These are phyloP conservation scores for Polydesmus complanatus DNA, from an alignment of 2,888 invertebrate species.

Conservation along the genomic window DNA sequence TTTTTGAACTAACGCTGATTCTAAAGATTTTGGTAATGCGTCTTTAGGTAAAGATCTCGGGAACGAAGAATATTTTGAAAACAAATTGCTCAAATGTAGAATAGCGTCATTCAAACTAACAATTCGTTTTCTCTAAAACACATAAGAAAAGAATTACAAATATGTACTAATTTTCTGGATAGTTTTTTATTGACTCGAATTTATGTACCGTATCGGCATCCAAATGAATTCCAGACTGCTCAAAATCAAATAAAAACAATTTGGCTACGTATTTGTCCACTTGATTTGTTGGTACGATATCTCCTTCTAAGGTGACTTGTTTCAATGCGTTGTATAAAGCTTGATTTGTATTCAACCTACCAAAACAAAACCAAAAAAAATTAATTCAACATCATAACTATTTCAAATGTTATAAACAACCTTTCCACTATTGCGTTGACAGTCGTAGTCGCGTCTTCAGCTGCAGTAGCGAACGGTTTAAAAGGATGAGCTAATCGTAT, in stretches of 20 bases:
- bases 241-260: conserved; percentile 78
- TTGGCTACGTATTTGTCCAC: conserved; percentile 75
- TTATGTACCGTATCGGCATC: conserved; percentile 43
- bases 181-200: neutral
- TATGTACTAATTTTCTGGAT: too few relatives aligned
- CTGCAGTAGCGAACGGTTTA: conserved; percentile 55
- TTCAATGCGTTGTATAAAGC: conserved; percentile 64
- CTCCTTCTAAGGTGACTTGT: conserved; percentile 54
- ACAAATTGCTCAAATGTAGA: conserved; percentile 39
- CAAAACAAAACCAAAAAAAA: conserved; percentile 20
- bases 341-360: conserved; percentile 77
- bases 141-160: conserved; percentile 21
- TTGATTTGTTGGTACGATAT: conserved; percentile 44
- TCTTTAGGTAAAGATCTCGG: conserved; percentile 51
- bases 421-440: conserved; percentile 88
- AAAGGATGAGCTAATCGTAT: conserved; percentile 84
- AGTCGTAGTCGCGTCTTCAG: conserved; percentile 75
- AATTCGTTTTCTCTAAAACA: conserved; percentile 40
- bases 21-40: conserved; percentile 43
- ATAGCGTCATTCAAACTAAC: conserved; percentile 77
- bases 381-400: neutral
- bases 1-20: too few relatives aligned
- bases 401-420: too few relatives aligned
- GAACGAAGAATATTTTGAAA: conserved; percentile 29
- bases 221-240: conserved; percentile 93